Conservation (phyloP, 2,888 invertebrate species). For the Rosalia funebris region DNA sequence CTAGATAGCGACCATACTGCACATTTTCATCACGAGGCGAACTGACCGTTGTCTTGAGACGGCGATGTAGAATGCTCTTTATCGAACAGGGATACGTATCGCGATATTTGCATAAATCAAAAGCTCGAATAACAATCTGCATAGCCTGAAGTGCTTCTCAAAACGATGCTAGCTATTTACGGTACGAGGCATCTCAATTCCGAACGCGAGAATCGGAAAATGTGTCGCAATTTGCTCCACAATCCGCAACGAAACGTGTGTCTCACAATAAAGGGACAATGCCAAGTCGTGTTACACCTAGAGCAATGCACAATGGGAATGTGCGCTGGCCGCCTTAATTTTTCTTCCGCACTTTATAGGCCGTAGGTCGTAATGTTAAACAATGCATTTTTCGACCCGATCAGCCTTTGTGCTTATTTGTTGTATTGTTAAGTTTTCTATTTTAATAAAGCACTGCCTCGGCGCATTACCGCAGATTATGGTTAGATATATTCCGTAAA, state of each 20-base stretch:
- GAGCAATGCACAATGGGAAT: conserved; percentile 14
- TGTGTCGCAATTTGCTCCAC: conserved; percentile 23
- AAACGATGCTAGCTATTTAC: background rate
- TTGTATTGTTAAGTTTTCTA: conserved; percentile 12
- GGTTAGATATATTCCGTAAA: too few relatives aligned
- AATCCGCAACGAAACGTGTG: conserved; percentile 10
- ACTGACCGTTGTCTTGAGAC: too few relatives aligned
- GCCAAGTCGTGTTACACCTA: conserved; percentile 20
- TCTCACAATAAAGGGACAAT: conserved; percentile 16
- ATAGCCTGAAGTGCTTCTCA: conserved; percentile 3
- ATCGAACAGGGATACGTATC: too few relatives aligned
- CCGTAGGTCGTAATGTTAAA: conserved; percentile 17
- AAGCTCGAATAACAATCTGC: background rate
- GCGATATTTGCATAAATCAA: too few relatives aligned
- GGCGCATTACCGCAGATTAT: background rate
- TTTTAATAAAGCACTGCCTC: conserved; percentile 13
- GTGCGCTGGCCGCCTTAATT: conserved; percentile 7
- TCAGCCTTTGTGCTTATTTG: conserved; percentile 3
- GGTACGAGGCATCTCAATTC: conserved; percentile 13
- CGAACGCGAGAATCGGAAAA: conserved; percentile 9
- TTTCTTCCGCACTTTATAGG: conserved; percentile 10
- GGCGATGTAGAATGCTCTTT: too few relatives aligned
- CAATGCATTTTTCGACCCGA: conserved; percentile 16
- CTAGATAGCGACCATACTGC: too few relatives aligned
- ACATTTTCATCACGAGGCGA: too few relatives aligned